These are phyloP conservation scores for Netelia fuscicornis DNA, from an alignment of 2,888 invertebrate genomes.

Conservation along the genomic window DNA sequence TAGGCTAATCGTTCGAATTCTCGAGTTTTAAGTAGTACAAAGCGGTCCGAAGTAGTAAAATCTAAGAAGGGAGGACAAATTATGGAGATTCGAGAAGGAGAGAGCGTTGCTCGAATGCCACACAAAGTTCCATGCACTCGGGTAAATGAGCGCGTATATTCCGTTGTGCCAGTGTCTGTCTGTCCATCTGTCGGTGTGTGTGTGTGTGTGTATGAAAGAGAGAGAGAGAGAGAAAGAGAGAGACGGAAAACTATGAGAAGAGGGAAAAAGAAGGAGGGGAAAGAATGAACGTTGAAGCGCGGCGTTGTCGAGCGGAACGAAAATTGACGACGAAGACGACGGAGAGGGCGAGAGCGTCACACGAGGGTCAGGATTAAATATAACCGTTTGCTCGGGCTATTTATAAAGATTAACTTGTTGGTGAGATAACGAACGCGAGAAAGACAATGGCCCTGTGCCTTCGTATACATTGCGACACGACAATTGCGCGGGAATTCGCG, in stretches of 20 bases:
- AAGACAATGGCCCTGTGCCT: constrained; percentile 74
- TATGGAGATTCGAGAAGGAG: constrained; percentile 8
- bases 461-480: constrained; percentile 57
- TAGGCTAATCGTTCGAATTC: constrained; percentile 14
- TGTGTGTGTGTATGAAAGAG: not conserved
- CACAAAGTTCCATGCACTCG: constrained; percentile 39
- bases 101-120: constrained; percentile 26
- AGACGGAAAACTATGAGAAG: not conserved
- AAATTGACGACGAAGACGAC: constrained; percentile 59
- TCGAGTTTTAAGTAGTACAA: constrained; percentile 4
- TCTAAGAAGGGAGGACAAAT: constrained; percentile 25
- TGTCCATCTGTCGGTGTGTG: not conserved
- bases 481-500: constrained; percentile 76
- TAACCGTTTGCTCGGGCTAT: constrained; percentile 82
- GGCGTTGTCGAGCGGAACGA: constrained; percentile 48
- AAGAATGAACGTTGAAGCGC: constrained; percentile 60
- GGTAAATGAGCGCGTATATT: constrained; percentile 43
- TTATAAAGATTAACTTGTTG: constrained; percentile 84
- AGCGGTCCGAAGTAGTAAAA: constrained; percentile 5
- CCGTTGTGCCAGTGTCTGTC: not conserved
- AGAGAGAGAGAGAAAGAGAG: not conserved
- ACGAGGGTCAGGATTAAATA: constrained; percentile 84
- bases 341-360: constrained; percentile 57
- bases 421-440: constrained; percentile 82
- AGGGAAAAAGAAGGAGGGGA: constrained; percentile 31